Conservation (phyloP, 2,113 vertebrate genomes). For the Mastomys natalensis region DNA sequence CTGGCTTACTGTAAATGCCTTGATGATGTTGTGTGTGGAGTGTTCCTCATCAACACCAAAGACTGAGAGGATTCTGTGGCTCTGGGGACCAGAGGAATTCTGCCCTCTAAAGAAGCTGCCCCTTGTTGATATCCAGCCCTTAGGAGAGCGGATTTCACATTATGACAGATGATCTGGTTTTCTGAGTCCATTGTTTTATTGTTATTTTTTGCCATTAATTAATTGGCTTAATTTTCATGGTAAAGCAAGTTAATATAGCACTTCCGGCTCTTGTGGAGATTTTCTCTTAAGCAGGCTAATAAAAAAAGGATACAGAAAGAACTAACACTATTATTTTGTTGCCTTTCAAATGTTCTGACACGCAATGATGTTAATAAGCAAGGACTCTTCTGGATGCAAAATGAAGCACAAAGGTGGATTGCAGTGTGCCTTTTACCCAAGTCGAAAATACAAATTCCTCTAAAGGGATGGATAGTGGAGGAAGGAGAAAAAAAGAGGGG, state of each 20-base stretch:
- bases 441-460: neutral
- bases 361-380: slow-evolving; percentile 18
- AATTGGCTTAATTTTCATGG: slow-evolving; percentile 77
- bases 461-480: neutral
- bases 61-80: slow-evolving; percentile 66
- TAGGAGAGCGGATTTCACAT: slow-evolving; percentile 70
- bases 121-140: slow-evolving; percentile 66
- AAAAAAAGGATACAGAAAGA: slow-evolving; percentile 34
- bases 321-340: slow-evolving; percentile 61
- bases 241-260: slow-evolving; percentile 54
- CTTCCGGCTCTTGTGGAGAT: slow-evolving; percentile 15
- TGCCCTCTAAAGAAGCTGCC: slow-evolving; percentile 52
- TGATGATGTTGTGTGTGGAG: slow-evolving; percentile 74
- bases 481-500: neutral
- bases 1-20: slow-evolving; percentile 82
- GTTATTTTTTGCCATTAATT: slow-evolving; percentile 63
- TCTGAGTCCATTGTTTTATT: slow-evolving; percentile 60
- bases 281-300: slow-evolving; percentile 30
- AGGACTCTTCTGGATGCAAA: slow-evolving; percentile 51
- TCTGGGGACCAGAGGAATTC: slow-evolving; percentile 76
- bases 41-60: slow-evolving; percentile 72
- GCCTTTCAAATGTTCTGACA: slow-evolving; percentile 46
- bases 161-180: slow-evolving; percentile 75
- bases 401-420: slow-evolving; percentile 36
- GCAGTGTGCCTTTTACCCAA: neutral